phyloP scores from a whole-genome alignment of 2,113 vertebrate genomes.

The Macrotus californicus region DNA sequence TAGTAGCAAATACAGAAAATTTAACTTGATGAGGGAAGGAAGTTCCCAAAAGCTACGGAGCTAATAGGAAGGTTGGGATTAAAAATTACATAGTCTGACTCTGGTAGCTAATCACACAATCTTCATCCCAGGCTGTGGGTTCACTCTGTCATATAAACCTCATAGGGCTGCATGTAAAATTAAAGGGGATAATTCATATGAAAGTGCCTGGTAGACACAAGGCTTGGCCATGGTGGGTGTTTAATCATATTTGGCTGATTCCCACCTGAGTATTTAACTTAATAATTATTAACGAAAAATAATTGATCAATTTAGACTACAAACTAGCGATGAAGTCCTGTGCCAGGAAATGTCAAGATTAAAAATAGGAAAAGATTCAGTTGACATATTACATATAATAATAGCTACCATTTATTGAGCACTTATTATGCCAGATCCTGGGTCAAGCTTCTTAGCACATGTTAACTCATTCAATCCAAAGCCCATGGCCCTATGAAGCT shows the following conservation, averaged over 20 bases:
- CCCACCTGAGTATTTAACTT: not conserved
- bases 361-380: not conserved
- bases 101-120: not conserved
- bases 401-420: not conserved
- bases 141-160: not conserved
- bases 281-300: not conserved
- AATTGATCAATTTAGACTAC: not conserved
- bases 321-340: not conserved
- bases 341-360: not conserved
- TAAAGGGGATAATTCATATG: not conserved
- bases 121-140: fast-evolving
- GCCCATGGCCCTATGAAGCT: not conserved
- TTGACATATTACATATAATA: not conserved
- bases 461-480: not conserved
- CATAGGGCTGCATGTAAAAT: not conserved
- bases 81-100: not conserved
- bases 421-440: not conserved
- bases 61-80: not conserved
- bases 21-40: not conserved
- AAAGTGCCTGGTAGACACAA: not conserved
- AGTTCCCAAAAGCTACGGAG: not conserved
- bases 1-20: not conserved
- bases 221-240: not conserved
- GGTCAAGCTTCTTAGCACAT: not conserved
- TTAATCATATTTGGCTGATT: not conserved